A percentile compares a stretch with the other conserved stretches of the same genome.
phyloP scores from a whole-genome alignment of 2,113 vertebrate species.

The Passer montanus region DNA sequence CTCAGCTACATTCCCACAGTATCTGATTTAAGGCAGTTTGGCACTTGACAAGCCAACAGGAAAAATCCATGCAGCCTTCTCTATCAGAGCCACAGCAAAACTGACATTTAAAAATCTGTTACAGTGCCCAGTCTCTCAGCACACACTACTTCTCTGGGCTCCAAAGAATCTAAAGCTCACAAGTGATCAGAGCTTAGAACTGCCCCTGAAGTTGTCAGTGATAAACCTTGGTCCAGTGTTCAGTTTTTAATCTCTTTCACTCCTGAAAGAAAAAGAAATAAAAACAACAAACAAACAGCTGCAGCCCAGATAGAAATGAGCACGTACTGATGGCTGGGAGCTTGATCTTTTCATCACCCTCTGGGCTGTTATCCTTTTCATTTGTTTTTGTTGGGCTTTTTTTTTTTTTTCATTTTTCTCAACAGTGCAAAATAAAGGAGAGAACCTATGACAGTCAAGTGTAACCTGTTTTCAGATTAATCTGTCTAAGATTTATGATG shows the following conservation, averaged over 20 bases:
- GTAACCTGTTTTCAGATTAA: slow-evolving; percentile 9
- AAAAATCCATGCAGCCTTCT: not conserved
- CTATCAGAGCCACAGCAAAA: not conserved
- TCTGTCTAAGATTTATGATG: not conserved
- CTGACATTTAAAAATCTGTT: not conserved
- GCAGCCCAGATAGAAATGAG: not conserved
- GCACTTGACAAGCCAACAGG: not conserved
- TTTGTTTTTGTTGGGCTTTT: not conserved
- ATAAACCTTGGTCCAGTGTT: not conserved
- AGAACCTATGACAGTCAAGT: not conserved
- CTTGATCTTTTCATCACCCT: not conserved
- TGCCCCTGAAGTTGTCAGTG: not conserved
- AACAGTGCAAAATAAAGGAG: not conserved
- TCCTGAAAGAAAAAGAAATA: not conserved
- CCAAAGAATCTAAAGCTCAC: not conserved
- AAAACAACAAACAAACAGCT: not conserved
- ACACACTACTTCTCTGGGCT: not conserved
- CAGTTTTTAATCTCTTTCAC: not conserved
- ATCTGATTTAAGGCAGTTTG: not conserved
- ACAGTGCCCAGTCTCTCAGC: not conserved
- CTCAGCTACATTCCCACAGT: not conserved
- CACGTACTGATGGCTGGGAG: not conserved
- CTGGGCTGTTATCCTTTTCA: not conserved
- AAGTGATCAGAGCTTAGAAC: not conserved
- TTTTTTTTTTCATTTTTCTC: not conserved